phyloP scores from a whole-genome alignment of 2,113 vertebrate genomes.

The Jacana jacana region DNA sequence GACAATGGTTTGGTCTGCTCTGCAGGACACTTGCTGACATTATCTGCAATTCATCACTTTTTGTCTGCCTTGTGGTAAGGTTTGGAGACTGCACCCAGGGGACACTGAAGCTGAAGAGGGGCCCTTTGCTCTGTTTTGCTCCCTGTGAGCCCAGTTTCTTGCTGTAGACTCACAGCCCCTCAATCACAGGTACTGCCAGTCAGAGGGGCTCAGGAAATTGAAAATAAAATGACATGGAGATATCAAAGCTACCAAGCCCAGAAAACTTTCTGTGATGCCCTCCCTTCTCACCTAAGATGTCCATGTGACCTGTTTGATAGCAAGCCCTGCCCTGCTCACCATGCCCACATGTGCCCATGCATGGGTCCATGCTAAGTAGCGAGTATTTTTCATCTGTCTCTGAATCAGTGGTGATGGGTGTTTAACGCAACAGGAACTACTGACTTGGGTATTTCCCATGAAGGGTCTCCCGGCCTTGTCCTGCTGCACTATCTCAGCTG shows the following conservation, averaged over 20 bases:
- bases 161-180: background rate
- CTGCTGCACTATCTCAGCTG: background rate
- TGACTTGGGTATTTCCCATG: background rate
- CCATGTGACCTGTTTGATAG: background rate
- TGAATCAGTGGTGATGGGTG: background rate
- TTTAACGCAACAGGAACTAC: background rate
- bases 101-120: background rate
- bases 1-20: background rate
- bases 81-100: background rate
- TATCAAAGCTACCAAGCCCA: background rate
- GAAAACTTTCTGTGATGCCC: background rate
- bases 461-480: background rate
- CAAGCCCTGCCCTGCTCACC: background rate
- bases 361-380: fast-evolving
- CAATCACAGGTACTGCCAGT: background rate
- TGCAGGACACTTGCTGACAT: background rate
- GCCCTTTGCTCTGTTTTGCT: background rate
- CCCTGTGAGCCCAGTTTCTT: background rate
- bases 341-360: background rate
- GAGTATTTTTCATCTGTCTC: background rate
- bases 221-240: background rate
- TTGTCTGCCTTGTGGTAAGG: background rate
- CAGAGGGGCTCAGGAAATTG: background rate
- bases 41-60: background rate
- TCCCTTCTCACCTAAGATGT: background rate